Evolutionary conservation across 2,888 invertebrate species (phyloP).

Genomic region (Macaria notata): DNA sequence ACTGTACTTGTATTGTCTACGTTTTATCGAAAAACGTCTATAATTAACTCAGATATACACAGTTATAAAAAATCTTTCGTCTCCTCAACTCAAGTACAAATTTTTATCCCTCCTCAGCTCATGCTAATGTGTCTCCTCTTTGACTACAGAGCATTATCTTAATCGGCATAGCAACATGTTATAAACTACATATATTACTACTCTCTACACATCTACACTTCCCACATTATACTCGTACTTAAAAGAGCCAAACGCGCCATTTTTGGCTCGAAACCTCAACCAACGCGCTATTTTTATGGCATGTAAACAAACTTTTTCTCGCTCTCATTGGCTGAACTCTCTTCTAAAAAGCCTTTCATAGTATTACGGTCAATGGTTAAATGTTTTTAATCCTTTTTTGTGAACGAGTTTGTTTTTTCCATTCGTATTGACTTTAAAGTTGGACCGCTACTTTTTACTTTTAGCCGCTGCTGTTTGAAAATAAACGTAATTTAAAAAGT

Average conservation of each 20-base stretch:
- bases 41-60: too few species aligned
- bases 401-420: slow-evolving; percentile 15
- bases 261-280: slow-evolving; percentile 11
- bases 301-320: slow-evolving; percentile 34
- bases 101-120: too few species aligned
- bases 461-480: not conserved
- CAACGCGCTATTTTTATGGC: slow-evolving; percentile 22
- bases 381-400: slow-evolving; percentile 17
- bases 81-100: too few species aligned
- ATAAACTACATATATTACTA: too few species aligned
- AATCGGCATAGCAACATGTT: not conserved
- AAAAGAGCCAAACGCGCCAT: not conserved
- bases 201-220: not conserved
- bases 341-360: slow-evolving; percentile 24
- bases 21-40: too few species aligned
- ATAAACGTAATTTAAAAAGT: too few species aligned
- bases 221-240: not conserved
- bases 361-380: slow-evolving; percentile 23
- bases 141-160: too few species aligned
- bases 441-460: slow-evolving; percentile 12
- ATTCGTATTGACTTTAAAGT: slow-evolving; percentile 21
- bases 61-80: too few species aligned
- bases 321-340: slow-evolving; percentile 25
- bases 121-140: too few species aligned
- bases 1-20: too few species aligned